Percentiles rank a stretch among this genome's conserved stretches.
Evolutionary conservation across 2,888 invertebrate genomes (phyloP).

Genomic region (Pteria penguin): DNA sequence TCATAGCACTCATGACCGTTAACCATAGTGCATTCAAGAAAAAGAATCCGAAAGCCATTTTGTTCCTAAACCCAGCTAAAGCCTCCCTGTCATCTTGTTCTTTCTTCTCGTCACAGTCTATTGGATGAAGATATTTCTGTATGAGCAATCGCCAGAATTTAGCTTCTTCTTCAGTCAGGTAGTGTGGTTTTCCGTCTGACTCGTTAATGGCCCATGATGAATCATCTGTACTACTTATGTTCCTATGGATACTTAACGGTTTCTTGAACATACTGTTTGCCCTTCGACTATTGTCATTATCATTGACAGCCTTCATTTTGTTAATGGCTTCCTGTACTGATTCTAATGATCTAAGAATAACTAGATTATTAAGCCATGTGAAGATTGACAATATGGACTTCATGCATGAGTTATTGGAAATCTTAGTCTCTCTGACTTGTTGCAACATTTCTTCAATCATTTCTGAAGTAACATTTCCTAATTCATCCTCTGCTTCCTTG

Average conservation of each 20-base stretch:
- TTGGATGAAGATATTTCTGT: slow-evolving; percentile 83
- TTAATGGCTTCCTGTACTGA: slow-evolving; percentile 33
- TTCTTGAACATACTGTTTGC: background rate
- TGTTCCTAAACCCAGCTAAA: slow-evolving; percentile 94
- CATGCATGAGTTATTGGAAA: slow-evolving; percentile 7
- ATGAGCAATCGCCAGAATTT: slow-evolving; percentile 95
- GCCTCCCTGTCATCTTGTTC: slow-evolving; percentile 8
- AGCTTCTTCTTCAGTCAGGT: slow-evolving; percentile 84
- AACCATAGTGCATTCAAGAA: slow-evolving; percentile 99
- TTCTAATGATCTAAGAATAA: slow-evolving; percentile 31
- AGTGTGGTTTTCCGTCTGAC: slow-evolving; percentile 1
- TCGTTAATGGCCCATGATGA: slow-evolving; percentile 28
- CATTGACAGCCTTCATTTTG: slow-evolving; percentile 11
- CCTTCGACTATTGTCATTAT: background rate
- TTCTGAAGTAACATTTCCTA: slow-evolving; percentile 20
- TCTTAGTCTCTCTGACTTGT: slow-evolving; percentile 22
- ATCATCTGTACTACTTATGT: slow-evolving; percentile 13
- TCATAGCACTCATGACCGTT: slow-evolving; percentile 84
- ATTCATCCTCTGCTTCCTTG: slow-evolving; percentile 35
- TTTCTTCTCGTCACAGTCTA: slow-evolving; percentile 33
- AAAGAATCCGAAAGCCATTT: slow-evolving; percentile 87
- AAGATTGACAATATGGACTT: slow-evolving; percentile 32
- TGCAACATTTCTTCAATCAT: slow-evolving; percentile 26
- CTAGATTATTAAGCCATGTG: slow-evolving; percentile 36
- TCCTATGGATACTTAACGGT: background rate